Evolutionary conservation across 2,797 vertebrate species (phyloP), one percentile per base, ranked within the genome.

Genomic region (Chloroceryle inda): DNA sequence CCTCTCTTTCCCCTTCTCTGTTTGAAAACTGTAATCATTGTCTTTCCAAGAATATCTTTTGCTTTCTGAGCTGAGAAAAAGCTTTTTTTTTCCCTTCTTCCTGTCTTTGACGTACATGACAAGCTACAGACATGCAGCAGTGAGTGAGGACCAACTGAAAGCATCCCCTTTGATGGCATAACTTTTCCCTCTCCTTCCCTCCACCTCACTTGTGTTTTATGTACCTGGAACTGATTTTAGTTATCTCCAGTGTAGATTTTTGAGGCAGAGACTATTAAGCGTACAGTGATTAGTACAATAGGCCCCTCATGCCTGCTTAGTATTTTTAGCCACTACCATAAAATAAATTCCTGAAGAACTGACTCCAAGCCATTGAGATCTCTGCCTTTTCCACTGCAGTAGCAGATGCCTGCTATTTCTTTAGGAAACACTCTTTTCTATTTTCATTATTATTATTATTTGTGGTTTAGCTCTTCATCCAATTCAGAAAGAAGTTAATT

Each of bases 21-120:
- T 73, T 52, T 91, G 94, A 95, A 94, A 92, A 62, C 89, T 91
- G 76, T 79, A 91, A 92, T 94, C 76, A 88, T n/a, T 5, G 1
- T 68, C 63, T 83, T 88, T 66, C 63, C 13, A 53, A 80, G 68
- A 95, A 35, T 35, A n/a, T 7, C 24, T 73, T 42, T 53, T 88
- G 17, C 42, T 92, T 83, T 92, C 76, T 76, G 63, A 88, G 55
- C 63, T 58, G 37, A 72, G 50, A 47, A 85, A 88, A 79, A 69
- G n/a, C 31, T 56, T 76, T 76, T 73, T 73, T 82, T 50, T 26
- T 50, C 16, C 9, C 11, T 38, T 15, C 38, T 40, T 52, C 29
- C 18, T 53, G 47, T 63, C 58, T 95, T 89, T 79, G 86, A 83
- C 64, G 73, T 29, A 38, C 8, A 2, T 61, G 76, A 75, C 53